phyloP scores from a whole-genome alignment of 2,113 vertebrate genomes.

The Hippocampus zosterae region DNA sequence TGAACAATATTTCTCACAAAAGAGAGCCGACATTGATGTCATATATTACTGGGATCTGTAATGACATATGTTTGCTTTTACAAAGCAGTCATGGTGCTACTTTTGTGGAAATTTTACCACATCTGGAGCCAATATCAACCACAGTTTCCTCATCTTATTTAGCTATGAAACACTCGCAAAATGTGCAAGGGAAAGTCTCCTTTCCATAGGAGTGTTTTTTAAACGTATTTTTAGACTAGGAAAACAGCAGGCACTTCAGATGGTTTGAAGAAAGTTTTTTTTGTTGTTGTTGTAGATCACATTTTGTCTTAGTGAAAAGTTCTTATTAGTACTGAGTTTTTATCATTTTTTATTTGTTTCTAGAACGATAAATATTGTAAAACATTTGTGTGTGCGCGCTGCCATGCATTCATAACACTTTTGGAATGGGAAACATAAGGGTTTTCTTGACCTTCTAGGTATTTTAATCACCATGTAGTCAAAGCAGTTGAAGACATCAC shows the following conservation, averaged over 20 bases:
- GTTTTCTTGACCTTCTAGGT: background rate
- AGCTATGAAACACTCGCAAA: slow-evolving; percentile 47
- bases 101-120: slow-evolving; percentile 51
- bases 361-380: background rate
- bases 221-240: slow-evolving; percentile 8
- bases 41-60: slow-evolving; percentile 12
- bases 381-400: background rate
- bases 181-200: slow-evolving; percentile 47
- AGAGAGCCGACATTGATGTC: slow-evolving; percentile 9
- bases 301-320: background rate
- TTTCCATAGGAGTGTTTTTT: slow-evolving; percentile 33
- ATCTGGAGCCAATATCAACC: slow-evolving; percentile 47
- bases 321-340: background rate
- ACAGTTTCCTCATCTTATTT: slow-evolving; percentile 47
- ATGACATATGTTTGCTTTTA: slow-evolving; percentile 46
- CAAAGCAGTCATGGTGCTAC: slow-evolving; percentile 37
- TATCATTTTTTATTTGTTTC: background rate
- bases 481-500: slow-evolving; percentile 16
- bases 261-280: background rate
- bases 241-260: background rate
- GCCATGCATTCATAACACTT: background rate
- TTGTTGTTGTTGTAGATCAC: background rate
- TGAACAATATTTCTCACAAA: background rate
- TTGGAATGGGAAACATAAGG: background rate
- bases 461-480: slow-evolving; percentile 36